Percentiles rank a stretch among this genome's conserved stretches.
These are phyloP conservation scores for Cyprinodon tularosa DNA, from an alignment of 2,113 vertebrate genomes.

Conservation along the genomic window DNA sequence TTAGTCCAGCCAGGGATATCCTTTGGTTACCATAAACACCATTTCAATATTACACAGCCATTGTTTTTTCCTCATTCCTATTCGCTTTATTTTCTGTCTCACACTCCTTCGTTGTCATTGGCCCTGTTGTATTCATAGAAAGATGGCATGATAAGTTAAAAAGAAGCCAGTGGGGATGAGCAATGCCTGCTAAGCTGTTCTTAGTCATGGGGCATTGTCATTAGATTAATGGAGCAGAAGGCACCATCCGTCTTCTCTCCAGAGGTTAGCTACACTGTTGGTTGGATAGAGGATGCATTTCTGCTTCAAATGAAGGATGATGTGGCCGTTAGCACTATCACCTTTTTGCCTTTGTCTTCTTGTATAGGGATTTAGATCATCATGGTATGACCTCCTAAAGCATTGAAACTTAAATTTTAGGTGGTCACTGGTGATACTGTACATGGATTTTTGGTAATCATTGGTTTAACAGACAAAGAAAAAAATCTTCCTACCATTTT, in stretches of 20 bases:
- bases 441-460: background rate
- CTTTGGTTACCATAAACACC: constrained; percentile 62
- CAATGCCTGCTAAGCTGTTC: constrained; percentile 70
- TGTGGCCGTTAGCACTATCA: constrained; percentile 51
- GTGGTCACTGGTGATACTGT: background rate
- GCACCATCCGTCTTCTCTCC: constrained; percentile 60
- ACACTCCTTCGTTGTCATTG: constrained; percentile 54
- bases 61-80: constrained; percentile 52
- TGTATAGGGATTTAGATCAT: constrained; percentile 17
- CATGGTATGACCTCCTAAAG: background rate
- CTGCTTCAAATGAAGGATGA: constrained; percentile 50
- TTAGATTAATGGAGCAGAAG: constrained; percentile 82
- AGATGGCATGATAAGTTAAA: constrained; percentile 72
- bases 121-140: constrained; percentile 66
- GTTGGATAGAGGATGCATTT: constrained; percentile 43
- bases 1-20: constrained; percentile 32
- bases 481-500: background rate
- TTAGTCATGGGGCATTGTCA: constrained; percentile 76
- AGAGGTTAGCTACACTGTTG: constrained; percentile 65
- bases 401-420: background rate
- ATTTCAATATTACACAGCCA: constrained; percentile 42
- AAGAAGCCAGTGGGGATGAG: constrained; percentile 67
- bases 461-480: background rate
- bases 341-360: constrained; percentile 8
- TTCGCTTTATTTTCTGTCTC: constrained; percentile 48